Conservation (phyloP, 2,113 vertebrate genomes). For the Egretta garzetta region DNA sequence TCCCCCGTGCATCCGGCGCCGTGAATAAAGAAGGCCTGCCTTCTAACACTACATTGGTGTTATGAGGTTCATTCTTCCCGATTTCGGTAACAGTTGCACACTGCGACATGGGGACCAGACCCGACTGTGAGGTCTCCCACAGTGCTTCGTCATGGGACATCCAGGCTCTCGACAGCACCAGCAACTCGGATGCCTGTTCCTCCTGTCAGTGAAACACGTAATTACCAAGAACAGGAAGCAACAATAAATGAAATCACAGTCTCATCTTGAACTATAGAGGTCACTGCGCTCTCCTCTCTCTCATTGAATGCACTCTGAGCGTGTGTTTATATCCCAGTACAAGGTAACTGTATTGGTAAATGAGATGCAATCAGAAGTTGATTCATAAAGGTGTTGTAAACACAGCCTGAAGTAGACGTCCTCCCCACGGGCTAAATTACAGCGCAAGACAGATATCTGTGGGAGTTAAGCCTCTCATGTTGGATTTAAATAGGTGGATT, state of each 20-base stretch:
- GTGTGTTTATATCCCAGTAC: background rate
- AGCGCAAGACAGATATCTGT: background rate
- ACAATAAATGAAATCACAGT: background rate
- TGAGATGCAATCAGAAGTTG: background rate
- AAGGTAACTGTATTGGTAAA: background rate
- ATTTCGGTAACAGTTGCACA: too few species aligned
- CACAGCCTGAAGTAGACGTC: background rate
- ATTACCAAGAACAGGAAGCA: background rate
- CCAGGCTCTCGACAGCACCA: background rate
- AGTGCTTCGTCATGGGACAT: background rate
- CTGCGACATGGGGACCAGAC: too few species aligned
- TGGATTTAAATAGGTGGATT: background rate
- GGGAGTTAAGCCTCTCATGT: background rate
- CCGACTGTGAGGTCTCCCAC: rapidly evolving
- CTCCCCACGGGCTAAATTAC: background rate
- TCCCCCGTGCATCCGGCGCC: too few species aligned
- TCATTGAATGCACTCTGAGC: background rate
- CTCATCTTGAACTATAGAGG: background rate
- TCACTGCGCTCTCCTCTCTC: background rate
- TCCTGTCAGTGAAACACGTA: background rate
- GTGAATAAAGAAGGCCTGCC: too few species aligned
- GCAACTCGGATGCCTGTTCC: background rate
- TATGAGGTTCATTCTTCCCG: too few species aligned
- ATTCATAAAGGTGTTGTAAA: background rate
- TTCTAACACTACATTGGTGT: too few species aligned